Evolutionary conservation across 37 sponge, comb jelly and placozoan species (phyloP).

Genomic region (Oopsacas minuta): DNA sequence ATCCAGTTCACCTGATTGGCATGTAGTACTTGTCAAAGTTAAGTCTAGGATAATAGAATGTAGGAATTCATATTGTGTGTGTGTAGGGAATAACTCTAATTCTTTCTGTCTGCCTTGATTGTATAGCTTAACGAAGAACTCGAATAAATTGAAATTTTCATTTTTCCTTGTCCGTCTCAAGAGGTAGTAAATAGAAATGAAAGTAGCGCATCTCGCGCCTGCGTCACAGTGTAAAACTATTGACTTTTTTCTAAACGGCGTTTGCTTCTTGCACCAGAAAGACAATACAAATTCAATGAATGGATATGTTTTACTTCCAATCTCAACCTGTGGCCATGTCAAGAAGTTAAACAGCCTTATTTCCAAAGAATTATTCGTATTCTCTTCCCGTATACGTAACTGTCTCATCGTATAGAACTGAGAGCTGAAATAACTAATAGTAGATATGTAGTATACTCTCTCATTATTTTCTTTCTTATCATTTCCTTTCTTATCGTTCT

Average conservation of each 20-base stretch:
- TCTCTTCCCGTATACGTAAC: background rate
- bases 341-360: background rate
- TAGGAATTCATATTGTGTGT: background rate
- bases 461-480: background rate
- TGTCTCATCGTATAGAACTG: slow-evolving; percentile 1
- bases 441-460: background rate
- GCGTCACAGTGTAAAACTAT: background rate
- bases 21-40: background rate
- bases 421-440: background rate
- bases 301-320: background rate
- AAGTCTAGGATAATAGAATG: background rate
- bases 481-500: background rate
- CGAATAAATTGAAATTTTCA: background rate
- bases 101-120: background rate
- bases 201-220: background rate
- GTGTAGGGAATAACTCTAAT: background rate
- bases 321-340: background rate
- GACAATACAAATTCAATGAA: background rate
- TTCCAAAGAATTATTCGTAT: background rate
- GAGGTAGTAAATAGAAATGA: background rate
- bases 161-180: background rate
- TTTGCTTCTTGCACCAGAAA: background rate
- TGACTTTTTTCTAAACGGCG: background rate
- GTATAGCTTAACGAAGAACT: background rate
- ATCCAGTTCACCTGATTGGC: background rate